A percentile compares a stretch with the other conserved stretches of the same genome.
These are phyloP conservation scores for Pogonophryne albipinna DNA, from an alignment of 2,797 vertebrate genomes.

Conservation along the genomic window DNA sequence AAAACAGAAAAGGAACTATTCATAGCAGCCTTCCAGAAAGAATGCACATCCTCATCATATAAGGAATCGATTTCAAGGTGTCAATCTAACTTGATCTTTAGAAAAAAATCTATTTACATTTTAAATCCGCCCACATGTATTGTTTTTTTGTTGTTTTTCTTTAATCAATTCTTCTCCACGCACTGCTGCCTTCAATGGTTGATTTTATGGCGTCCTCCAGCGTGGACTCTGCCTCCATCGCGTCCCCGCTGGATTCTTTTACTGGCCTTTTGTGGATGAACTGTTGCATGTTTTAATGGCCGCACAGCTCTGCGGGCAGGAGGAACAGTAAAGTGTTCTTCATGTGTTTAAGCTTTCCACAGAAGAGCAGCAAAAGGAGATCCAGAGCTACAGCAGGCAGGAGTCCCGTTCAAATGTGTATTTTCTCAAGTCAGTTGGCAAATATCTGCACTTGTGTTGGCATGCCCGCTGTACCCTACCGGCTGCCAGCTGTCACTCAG, in stretches of 20 bases:
- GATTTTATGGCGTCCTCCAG: constrained; percentile 54
- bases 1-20: constrained; percentile 32
- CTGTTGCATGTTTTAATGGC: constrained; percentile 63
- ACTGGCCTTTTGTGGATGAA: constrained; percentile 38
- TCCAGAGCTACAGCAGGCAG: constrained; percentile 19
- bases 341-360: constrained; percentile 26
- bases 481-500: constrained; percentile 88
- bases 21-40: background rate
- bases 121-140: constrained; percentile 20
- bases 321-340: constrained; percentile 31
- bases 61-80: constrained; percentile 2
- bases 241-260: constrained; percentile 63
- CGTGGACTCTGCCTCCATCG: constrained; percentile 39
- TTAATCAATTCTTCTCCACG: constrained; percentile 32
- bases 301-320: constrained; percentile 52
- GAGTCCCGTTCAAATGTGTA: constrained; percentile 71
- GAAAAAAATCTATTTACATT: background rate
- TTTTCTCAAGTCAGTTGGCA: constrained; percentile 80
- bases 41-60: constrained; percentile 13
- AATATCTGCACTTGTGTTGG: constrained; percentile 78
- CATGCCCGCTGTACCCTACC: constrained; percentile 84
- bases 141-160: constrained; percentile 20
- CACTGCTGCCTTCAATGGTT: constrained; percentile 19
- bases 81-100: constrained; percentile 1
- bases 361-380: constrained; percentile 39